These are phyloP conservation scores for Cephus sareptanus DNA, from an alignment of 2,888 invertebrate species.

Conservation along the genomic window DNA sequence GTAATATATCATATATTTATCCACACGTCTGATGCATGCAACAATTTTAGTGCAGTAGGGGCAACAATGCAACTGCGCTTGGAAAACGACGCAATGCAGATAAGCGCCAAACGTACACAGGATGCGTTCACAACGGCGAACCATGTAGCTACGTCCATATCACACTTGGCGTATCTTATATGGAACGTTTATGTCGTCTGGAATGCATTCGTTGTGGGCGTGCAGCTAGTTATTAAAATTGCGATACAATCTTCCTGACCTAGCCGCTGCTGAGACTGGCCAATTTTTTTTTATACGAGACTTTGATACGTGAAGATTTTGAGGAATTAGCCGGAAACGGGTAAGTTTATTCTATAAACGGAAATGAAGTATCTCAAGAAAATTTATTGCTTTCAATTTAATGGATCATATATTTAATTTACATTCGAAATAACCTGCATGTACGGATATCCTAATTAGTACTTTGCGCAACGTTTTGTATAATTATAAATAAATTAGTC, in stretches of 20 bases:
- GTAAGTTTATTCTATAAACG: not conserved
- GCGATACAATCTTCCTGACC: constrained; percentile 17
- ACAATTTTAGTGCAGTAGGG: not conserved
- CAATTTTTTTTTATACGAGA: constrained; percentile 8
- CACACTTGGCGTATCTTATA: constrained; percentile 41
- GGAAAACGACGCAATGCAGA: constrained; percentile 1
- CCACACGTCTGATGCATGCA: not conserved
- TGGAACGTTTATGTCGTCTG: constrained; percentile 47
- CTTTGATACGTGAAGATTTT: not conserved
- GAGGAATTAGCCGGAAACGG: not conserved
- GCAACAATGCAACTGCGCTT: not conserved
- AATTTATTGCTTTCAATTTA: not conserved
- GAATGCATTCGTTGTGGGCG: constrained; percentile 47
- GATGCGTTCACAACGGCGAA: constrained; percentile 29
- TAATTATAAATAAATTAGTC: not conserved
- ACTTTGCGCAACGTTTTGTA: not conserved
- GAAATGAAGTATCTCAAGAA: not conserved
- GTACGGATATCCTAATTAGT: not conserved
- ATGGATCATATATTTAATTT: not conserved
- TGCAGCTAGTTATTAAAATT: constrained; percentile 48
- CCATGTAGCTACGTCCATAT: constrained; percentile 37
- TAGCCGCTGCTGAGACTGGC: constrained; percentile 8
- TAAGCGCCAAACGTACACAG: constrained; percentile 12
- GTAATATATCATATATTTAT: not conserved
- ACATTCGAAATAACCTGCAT: not conserved